Evolutionary conservation across 2,113 vertebrate species (phyloP).

Genomic region (Elephas maximus): DNA sequence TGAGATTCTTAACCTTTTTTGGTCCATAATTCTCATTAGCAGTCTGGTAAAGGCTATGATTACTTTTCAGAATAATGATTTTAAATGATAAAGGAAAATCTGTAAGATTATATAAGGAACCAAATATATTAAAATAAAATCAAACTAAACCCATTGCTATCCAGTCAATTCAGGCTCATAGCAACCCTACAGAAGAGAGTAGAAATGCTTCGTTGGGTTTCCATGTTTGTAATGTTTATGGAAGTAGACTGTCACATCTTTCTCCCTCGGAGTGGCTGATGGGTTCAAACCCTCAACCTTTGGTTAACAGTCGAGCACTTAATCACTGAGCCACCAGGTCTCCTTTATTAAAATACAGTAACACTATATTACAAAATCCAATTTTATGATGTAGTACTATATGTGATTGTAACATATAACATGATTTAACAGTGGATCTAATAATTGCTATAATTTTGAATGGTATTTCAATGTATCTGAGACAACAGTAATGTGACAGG

Average conservation of each 20-base stretch:
- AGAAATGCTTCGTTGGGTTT: background rate
- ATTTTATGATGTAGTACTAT: slow-evolving; percentile 3
- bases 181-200: background rate
- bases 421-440: background rate
- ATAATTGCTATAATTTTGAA: slow-evolving; percentile 56
- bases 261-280: too few relatives aligned
- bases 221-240: too few relatives aligned
- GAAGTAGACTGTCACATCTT: too few relatives aligned
- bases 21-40: background rate
- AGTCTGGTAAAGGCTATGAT: background rate
- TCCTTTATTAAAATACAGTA: background rate
- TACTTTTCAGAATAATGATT: slow-evolving; percentile 57
- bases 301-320: too few relatives aligned
- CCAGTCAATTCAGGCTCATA: background rate
- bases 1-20: slow-evolving; percentile 42
- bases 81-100: slow-evolving; percentile 54
- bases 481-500: slow-evolving; percentile 20
- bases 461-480: slow-evolving; percentile 43
- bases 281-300: too few relatives aligned
- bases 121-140: slow-evolving; percentile 43
- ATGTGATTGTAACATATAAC: slow-evolving; percentile 10
- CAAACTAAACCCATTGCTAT: too few relatives aligned
- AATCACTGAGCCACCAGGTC: too few relatives aligned
- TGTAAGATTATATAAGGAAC: slow-evolving; percentile 31
- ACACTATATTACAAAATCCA: slow-evolving; percentile 18